Base-by-base conservation (phyloP, 23 tunicate species). In the Trididemnum miniatum region DNA sequence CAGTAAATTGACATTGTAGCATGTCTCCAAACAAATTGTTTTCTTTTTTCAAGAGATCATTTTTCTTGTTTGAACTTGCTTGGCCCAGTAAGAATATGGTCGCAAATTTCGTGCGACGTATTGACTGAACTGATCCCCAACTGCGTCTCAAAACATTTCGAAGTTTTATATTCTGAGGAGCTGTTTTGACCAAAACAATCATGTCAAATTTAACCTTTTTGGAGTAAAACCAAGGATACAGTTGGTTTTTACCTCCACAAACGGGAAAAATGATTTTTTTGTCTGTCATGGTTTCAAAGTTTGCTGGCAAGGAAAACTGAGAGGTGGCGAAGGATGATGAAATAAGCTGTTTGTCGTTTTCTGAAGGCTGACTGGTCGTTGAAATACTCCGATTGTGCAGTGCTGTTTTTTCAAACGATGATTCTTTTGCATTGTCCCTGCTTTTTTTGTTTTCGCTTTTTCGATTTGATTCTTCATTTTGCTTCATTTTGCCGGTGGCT, bases 111-210 rank as follows among this genome's bases (percentile, higher is more conserved):
- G 39, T 77, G 0, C 71, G 72, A 0, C 80, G 62, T 25, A 88
- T 27, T 23, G 83, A 63, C 2, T 37, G 24, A 3, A 93, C 74
- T 15, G 84, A 80, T 7, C 86, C 93, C 98, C 98, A 93, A 0
- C 87, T 84, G 24, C 71, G 29, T 28, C 98, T 66, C 15, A 93
- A 67, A 15, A 73, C 30, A 4, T 64, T 51, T 67, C 98, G 77
- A 31, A 44, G 62, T 38, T 33, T 37, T 23, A 80, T 38, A 65
- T 93, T 71, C 20, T 69, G 63, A 0, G 89, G 86, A 1, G 89
- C 87, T 1, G 98, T 65, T 84, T 93, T 93, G 7, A 93, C 87
- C n/a, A 93, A 24, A 52, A 87, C 87, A 23, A 87, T 20, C 97
- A 92, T 92, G 59, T 40, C 80, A 9, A 37, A 29, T 39, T 23